Evolutionary conservation across 1,140 invertebrate genomes (phyloP).

Genomic region (Pseudoatta argentina): DNA sequence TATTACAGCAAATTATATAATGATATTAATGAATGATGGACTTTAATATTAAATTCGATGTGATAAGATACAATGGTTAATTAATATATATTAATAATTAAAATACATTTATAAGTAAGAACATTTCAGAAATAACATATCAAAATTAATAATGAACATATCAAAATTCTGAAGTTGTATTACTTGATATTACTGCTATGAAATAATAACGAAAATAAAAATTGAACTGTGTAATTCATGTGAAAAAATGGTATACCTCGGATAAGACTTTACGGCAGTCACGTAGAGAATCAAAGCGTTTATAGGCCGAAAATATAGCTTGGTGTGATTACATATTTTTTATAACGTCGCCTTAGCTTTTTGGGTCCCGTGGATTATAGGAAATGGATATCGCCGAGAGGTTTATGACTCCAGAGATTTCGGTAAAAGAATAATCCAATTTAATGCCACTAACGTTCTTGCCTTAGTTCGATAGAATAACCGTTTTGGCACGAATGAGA

Average conservation of each 20-base stretch:
- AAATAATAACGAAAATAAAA: not conserved
- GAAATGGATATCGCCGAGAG: not conserved
- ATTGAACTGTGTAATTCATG: not conserved
- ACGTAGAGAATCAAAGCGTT: slow-evolving; percentile 8
- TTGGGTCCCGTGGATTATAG: not conserved
- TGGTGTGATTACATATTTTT: slow-evolving; percentile 7
- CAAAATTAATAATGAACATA: not conserved
- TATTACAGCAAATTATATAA: not conserved
- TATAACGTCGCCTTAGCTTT: slow-evolving; percentile 28
- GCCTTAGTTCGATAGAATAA: slow-evolving; percentile 35
- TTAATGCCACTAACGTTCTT: slow-evolving; percentile 27
- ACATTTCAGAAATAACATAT: not conserved
- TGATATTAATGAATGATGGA: not conserved
- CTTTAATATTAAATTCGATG: not conserved
- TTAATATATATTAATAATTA: not conserved
- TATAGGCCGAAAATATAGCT: slow-evolving; percentile 12
- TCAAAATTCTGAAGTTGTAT: not conserved
- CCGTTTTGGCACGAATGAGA: slow-evolving; percentile 28
- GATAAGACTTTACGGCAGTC: slow-evolving; percentile 2
- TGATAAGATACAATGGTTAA: not conserved
- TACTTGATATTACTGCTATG: not conserved
- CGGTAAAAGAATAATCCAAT: slow-evolving; percentile 50
- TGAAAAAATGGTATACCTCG: not conserved
- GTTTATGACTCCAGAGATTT: slow-evolving; percentile 40
- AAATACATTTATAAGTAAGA: not conserved